Percentiles rank a stretch among this genome's conserved stretches.
Evolutionary conservation across 2,113 vertebrate species (phyloP).

Genomic region (Oncorhynchus mykiss): DNA sequence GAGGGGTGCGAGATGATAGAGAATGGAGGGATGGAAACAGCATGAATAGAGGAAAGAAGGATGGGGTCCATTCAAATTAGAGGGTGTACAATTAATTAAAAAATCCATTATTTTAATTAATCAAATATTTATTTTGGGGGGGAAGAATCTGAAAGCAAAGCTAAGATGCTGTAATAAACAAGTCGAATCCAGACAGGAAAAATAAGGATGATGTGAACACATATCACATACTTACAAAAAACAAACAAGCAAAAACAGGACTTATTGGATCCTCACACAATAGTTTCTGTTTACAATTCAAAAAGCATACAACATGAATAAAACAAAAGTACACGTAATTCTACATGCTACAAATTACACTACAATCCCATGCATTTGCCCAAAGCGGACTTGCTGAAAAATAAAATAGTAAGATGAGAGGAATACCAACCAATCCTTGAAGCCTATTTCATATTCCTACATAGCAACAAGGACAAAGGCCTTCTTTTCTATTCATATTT

Average conservation of each 20-base stretch:
- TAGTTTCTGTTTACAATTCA: neutral
- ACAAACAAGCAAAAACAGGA: neutral
- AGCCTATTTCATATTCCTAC: too few species aligned
- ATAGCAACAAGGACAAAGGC: too few species aligned
- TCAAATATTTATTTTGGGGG: constrained; percentile 37
- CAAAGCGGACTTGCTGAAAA: neutral
- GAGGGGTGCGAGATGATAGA: constrained; percentile 26
- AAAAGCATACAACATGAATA: constrained; percentile 23
- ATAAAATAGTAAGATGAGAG: neutral
- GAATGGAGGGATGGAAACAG: constrained; percentile 1
- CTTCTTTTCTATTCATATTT: too few species aligned
- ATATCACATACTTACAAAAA: neutral
- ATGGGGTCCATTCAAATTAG: neutral
- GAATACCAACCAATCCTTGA: constrained; percentile 1
- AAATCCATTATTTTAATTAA: constrained; percentile 52
- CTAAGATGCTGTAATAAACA: constrained; percentile 21
- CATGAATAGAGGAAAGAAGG: neutral
- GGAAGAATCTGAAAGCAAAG: constrained; percentile 3
- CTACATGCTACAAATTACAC: constrained; percentile 6
- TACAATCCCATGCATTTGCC: neutral
- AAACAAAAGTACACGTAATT: constrained; percentile 30
- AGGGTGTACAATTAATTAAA: constrained; percentile 14
- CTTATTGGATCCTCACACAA: neutral
- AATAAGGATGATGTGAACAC: neutral
- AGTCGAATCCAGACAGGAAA: neutral